These are phyloP conservation scores for Tetragnatha versicolor DNA, from an alignment of 1,140 invertebrate species.

Conservation along the genomic window DNA sequence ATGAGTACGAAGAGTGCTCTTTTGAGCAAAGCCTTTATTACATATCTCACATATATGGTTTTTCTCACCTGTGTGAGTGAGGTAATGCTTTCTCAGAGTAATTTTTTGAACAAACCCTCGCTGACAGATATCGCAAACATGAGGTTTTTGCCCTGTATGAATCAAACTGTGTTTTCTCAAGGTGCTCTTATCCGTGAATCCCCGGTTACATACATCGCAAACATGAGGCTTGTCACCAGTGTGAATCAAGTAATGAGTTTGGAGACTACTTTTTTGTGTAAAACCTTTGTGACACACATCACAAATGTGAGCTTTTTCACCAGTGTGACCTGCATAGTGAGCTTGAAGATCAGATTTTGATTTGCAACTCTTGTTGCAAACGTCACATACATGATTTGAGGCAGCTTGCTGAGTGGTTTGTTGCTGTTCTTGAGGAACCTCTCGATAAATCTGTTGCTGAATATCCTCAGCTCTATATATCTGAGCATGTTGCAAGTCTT, in stretches of 20 bases:
- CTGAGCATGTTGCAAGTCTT: slow-evolving; percentile 47
- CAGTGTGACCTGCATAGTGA: slow-evolving; percentile 46
- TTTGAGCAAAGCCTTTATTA: slow-evolving; percentile 52
- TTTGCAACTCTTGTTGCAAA: slow-evolving; percentile 44
- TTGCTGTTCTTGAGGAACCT: slow-evolving; percentile 23
- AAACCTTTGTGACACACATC: slow-evolving; percentile 67
- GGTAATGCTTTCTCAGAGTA: slow-evolving; percentile 50
- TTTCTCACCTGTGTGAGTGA: slow-evolving; percentile 50
- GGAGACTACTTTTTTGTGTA: slow-evolving; percentile 65
- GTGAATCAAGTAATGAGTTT: slow-evolving; percentile 64
- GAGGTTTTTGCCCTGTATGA: slow-evolving; percentile 48
- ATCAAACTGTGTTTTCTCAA: slow-evolving; percentile 48
- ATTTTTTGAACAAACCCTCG: slow-evolving; percentile 52
- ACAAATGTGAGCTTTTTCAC: slow-evolving; percentile 49
- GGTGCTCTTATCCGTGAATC: slow-evolving; percentile 63
- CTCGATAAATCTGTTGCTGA: slow-evolving; percentile 48
- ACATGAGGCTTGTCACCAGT: slow-evolving; percentile 64
- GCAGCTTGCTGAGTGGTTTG: neutral
- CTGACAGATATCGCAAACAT: slow-evolving; percentile 51
- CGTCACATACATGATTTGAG: slow-evolving; percentile 33
- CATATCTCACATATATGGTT: slow-evolving; percentile 52
- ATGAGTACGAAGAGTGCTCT: slow-evolving; percentile 48
- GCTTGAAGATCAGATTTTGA: slow-evolving; percentile 45
- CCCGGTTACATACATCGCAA: slow-evolving; percentile 63
- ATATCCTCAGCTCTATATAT: slow-evolving; percentile 41